Evolutionary conservation across 2,888 invertebrate genomes (phyloP).

Genomic region (Heliothis peltigera): DNA sequence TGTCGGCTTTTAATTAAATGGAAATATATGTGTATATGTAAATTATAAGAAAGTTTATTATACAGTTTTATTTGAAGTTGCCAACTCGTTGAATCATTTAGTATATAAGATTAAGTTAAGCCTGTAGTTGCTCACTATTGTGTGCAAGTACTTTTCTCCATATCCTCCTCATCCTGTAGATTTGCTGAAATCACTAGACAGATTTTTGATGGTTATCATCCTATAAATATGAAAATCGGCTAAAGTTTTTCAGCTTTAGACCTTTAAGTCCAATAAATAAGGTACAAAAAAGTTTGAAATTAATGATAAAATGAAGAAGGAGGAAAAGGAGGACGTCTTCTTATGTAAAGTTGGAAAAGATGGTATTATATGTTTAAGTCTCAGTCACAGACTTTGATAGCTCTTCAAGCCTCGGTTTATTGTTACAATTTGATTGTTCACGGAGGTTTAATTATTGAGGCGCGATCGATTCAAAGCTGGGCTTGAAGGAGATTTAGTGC

Average conservation of each 20-base stretch:
- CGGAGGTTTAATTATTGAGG: slow-evolving; percentile 24
- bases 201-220: background rate
- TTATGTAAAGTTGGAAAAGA: slow-evolving; percentile 7
- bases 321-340: background rate
- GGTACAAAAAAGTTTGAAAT: slow-evolving; percentile 4
- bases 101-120: background rate
- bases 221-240: background rate
- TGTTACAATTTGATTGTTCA: slow-evolving; percentile 34
- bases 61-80: slow-evolving; percentile 31
- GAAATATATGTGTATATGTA: slow-evolving; percentile 33
- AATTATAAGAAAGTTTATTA: slow-evolving; percentile 32
- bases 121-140: too few relatives aligned
- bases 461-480: slow-evolving; percentile 23
- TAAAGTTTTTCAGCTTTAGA: background rate
- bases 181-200: too few relatives aligned
- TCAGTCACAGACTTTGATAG: slow-evolving; percentile 22
- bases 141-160: too few relatives aligned
- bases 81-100: slow-evolving; percentile 13
- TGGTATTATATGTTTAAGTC: slow-evolving; percentile 10
- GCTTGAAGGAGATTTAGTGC: slow-evolving; percentile 25
- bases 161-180: too few relatives aligned
- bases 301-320: background rate
- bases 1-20: slow-evolving; percentile 40
- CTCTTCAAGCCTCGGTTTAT: slow-evolving; percentile 12
- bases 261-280: slow-evolving; percentile 23